A percentile compares a stretch with the other conserved stretches of the same genome.
These are phyloP conservation scores for Anarsia innoxiella DNA, from an alignment of 2,888 invertebrate species.

Conservation along the genomic window DNA sequence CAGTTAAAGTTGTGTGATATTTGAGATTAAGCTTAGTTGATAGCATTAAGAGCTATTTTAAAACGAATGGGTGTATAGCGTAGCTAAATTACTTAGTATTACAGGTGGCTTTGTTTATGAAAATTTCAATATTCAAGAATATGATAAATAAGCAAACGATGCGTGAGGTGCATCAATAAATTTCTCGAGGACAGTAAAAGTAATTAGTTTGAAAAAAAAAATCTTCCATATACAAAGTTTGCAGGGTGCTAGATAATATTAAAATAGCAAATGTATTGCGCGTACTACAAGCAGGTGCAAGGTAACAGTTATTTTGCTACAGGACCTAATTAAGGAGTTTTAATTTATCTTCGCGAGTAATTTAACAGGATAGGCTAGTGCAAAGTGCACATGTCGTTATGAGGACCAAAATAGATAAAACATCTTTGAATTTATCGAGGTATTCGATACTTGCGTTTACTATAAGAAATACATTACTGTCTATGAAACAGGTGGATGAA, in stretches of 20 bases:
- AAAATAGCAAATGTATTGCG: conserved; percentile 15
- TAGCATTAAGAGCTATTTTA: no score
- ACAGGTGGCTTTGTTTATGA: no score
- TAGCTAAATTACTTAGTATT: no score
- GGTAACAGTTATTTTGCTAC: conserved; percentile 7
- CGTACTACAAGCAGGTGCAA: conserved; percentile 15
- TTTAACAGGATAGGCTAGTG: conserved; percentile 10
- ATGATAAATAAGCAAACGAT: no score
- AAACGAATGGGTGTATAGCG: no score
- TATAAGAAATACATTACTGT: no score
- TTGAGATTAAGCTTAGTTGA: no score
- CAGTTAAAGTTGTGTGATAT: no score
- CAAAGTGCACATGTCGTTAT: conserved; percentile 13
- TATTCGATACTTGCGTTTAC: no score
- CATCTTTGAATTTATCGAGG: conserved; percentile 3
- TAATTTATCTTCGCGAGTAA: conserved; percentile 10
- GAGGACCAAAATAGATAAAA: conserved; percentile 5
- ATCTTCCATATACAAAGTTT: conserved; percentile 4
- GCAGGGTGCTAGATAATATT: conserved; percentile 8
- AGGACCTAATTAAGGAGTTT: conserved; percentile 14
- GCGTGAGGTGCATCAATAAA: no score
- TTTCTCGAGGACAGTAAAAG: no score
- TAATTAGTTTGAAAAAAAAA: not conserved
- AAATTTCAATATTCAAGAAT: no score
- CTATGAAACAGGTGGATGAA: conserved; percentile 2